Conservation (phyloP, 2,797 vertebrate genomes). For the Numenius phaeopus region DNA sequence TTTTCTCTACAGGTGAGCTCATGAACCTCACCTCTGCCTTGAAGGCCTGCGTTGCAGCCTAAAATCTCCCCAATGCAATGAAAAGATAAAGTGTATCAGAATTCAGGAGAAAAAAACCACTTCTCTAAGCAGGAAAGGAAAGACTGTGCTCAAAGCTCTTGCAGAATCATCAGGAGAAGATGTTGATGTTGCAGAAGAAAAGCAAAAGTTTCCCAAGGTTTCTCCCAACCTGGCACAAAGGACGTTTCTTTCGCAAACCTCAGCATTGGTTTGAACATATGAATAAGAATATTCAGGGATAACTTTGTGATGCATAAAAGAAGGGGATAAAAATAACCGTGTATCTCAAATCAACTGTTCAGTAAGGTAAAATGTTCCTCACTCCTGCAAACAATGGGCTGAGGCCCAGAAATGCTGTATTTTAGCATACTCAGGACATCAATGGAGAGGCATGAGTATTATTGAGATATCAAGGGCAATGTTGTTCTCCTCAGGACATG, state of each 20-base stretch:
- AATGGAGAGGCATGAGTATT: background rate
- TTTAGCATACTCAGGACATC: background rate
- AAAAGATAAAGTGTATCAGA: background rate
- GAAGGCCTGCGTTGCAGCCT: background rate
- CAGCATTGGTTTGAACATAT: background rate
- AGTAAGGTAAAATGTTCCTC: background rate
- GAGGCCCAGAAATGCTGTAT: background rate
- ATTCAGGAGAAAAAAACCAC: background rate
- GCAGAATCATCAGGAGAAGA: background rate
- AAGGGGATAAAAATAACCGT: background rate
- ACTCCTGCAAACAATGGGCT: background rate
- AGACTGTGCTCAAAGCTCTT: background rate
- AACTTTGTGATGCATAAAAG: background rate
- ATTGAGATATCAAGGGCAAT: background rate
- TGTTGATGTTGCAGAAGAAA: background rate
- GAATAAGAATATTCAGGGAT: background rate
- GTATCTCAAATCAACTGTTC: background rate
- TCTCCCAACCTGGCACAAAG: background rate
- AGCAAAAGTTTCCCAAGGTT: background rate
- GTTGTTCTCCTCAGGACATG: background rate
- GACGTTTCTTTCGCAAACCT: background rate
- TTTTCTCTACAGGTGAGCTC: background rate
- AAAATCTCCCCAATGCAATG: background rate
- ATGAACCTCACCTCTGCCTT: background rate
- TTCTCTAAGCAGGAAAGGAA: background rate